Conservation (phyloP, 2,113 vertebrate species). For the Zosterops lateralis region DNA sequence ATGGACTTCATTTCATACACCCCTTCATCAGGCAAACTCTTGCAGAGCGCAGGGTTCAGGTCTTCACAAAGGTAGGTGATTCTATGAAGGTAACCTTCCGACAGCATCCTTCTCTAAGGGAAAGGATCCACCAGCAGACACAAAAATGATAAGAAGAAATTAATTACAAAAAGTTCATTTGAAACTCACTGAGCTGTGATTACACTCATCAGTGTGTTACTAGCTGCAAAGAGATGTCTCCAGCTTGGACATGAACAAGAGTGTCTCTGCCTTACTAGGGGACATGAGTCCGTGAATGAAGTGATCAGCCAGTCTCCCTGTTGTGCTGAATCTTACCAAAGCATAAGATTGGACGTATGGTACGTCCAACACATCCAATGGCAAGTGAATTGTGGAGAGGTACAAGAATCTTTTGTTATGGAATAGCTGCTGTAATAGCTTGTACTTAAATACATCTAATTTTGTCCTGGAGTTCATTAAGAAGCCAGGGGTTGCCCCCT, state of each 20-base stretch:
- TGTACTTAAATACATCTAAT: neutral
- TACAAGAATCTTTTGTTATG: neutral
- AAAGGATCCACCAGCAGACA: neutral
- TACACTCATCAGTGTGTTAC: neutral
- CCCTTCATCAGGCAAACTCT: slow-evolving; percentile 32
- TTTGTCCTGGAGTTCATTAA: neutral
- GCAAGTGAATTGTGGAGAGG: neutral
- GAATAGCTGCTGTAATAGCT: neutral
- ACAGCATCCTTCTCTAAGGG: slow-evolving; percentile 83
- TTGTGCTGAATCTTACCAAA: neutral
- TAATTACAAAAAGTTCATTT: neutral
- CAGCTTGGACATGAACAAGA: rapidly evolving
- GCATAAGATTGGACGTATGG: rapidly evolving
- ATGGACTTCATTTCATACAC: slow-evolving; percentile 62
- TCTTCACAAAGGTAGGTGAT: slow-evolving; percentile 75
- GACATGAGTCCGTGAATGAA: neutral
- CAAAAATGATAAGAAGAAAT: neutral
- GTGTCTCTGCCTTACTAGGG: neutral
- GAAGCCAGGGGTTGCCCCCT: neutral
- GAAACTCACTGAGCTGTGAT: neutral
- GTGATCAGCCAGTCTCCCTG: neutral
- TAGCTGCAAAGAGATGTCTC: neutral
- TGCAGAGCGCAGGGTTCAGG: slow-evolving; percentile 9
- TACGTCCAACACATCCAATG: rapidly evolving
- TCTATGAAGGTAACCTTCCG: slow-evolving; percentile 85